Percentiles rank a stretch among this genome's conserved stretches.
These are phyloP conservation scores for Gymnogyps californianus DNA, from an alignment of 2,113 vertebrate genomes.

Conservation along the genomic window DNA sequence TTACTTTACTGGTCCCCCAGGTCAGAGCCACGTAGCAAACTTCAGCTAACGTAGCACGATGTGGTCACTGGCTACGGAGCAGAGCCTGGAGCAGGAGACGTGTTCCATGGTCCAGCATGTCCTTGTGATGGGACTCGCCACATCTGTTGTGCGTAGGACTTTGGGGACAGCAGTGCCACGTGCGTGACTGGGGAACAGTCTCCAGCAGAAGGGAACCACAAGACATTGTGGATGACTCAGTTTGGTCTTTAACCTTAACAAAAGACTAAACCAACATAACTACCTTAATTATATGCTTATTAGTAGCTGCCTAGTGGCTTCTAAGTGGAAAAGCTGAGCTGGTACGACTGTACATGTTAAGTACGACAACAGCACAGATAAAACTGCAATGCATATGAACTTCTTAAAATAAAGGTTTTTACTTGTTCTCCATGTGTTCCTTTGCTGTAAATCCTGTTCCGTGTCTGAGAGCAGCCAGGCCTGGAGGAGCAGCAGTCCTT, in stretches of 20 bases:
- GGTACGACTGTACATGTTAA: accelerated
- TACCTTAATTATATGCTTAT: neutral
- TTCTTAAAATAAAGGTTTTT: neutral
- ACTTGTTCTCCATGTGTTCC: neutral
- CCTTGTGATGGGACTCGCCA: neutral
- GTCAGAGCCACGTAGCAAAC: neutral
- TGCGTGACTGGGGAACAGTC: neutral
- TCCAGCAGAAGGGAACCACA: neutral
- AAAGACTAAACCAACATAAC: neutral
- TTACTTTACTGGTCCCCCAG: neutral
- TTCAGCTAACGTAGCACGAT: accelerated
- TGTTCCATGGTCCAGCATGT: neutral
- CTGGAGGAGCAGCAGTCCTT: neutral
- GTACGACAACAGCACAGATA: accelerated
- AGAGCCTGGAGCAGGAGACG: neutral
- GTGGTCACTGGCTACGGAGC: neutral
- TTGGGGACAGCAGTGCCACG: neutral
- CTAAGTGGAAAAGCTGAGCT: neutral
- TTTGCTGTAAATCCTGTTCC: neutral
- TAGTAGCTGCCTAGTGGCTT: neutral
- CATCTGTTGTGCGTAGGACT: neutral
- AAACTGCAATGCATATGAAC: accelerated
- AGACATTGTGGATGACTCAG: neutral
- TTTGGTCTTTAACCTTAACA: neutral
- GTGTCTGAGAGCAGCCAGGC: neutral